phyloP scores from a whole-genome alignment of 2,797 vertebrate species.

The Enteromius treurensis region DNA sequence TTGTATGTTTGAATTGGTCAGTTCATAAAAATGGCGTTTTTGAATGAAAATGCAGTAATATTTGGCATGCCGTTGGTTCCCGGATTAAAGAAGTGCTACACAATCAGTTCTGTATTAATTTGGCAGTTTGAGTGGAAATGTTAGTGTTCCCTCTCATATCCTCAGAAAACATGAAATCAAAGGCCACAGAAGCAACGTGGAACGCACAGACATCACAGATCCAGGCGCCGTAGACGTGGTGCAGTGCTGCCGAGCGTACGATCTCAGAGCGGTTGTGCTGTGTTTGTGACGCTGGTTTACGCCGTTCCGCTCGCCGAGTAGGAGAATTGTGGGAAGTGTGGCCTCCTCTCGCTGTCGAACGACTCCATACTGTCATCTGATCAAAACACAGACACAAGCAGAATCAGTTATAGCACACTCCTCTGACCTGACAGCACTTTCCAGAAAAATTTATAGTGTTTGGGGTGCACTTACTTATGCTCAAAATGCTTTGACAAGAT shows the following conservation, averaged over 20 bases:
- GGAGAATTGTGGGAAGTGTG: slow-evolving; percentile 98
- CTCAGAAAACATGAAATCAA: slow-evolving; percentile 60
- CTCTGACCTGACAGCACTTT: neutral
- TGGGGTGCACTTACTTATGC: neutral
- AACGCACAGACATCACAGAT: slow-evolving; percentile 63
- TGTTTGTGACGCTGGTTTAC: slow-evolving; percentile 64
- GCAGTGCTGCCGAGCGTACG: slow-evolving; percentile 66
- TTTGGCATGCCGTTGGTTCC: slow-evolving; percentile 40
- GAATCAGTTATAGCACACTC: neutral
- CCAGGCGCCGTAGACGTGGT: slow-evolving; percentile 36
- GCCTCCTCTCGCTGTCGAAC: slow-evolving; percentile 92
- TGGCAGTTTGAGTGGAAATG: slow-evolving; percentile 68
- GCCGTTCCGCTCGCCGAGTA: slow-evolving; percentile 98
- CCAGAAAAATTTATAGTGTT: neutral
- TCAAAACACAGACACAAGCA: neutral
- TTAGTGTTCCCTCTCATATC: slow-evolving; percentile 71
- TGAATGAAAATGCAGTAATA: slow-evolving; percentile 32
- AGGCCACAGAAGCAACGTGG: slow-evolving; percentile 68
- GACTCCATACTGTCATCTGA: slow-evolving; percentile 95
- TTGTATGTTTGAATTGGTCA: slow-evolving; percentile 31
- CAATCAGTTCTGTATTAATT: slow-evolving; percentile 62
- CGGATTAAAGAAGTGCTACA: slow-evolving; percentile 37
- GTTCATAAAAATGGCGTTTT: slow-evolving; percentile 17
- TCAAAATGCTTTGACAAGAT: neutral
- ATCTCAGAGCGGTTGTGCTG: slow-evolving; percentile 12